A percentile compares a stretch with the other conserved stretches of the same genome.
Conservation (phyloP, 1,140 invertebrate genomes). For the Nephila pilipes region DNA sequence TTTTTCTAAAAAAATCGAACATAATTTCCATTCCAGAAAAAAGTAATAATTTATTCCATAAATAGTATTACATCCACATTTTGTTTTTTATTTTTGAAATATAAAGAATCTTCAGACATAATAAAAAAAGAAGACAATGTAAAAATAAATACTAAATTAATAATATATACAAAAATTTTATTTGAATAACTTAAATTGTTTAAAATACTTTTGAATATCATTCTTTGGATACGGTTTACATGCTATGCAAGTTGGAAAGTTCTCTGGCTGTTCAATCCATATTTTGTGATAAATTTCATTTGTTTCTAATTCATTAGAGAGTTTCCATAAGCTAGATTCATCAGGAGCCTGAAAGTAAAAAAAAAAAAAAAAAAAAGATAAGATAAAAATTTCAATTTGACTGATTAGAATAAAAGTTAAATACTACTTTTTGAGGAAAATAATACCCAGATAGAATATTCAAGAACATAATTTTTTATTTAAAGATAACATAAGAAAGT, state of each 20-base stretch:
- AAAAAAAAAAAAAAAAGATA: not conserved
- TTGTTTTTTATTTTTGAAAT: too few relatives aligned
- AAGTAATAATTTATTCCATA: too few relatives aligned
- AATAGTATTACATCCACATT: too few relatives aligned
- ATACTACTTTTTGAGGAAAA: too few relatives aligned
- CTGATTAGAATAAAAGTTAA: too few relatives aligned
- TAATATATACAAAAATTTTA: conserved; percentile 78
- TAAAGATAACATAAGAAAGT: too few relatives aligned
- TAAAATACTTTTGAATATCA: conserved; percentile 91
- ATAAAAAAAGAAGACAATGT: not conserved
- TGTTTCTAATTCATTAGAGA: conserved; percentile 87
- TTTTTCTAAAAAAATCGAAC: too few relatives aligned
- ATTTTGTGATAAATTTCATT: conserved; percentile 92
- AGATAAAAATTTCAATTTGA: too few relatives aligned
- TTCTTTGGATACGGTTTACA: conserved; percentile 95
- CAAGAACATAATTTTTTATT: too few relatives aligned
- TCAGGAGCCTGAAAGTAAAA: conserved; percentile 85
- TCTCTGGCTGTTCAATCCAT: conserved; percentile 99
- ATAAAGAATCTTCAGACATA: not conserved
- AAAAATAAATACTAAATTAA: conserved; percentile 1
- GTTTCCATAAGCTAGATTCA: conserved; percentile 87
- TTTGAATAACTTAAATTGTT: conserved; percentile 93
- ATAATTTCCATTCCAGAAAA: too few relatives aligned
- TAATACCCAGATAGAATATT: too few relatives aligned
- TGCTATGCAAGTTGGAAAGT: conserved; percentile 96